Conservation (phyloP, 35 echinoderm and acorn worm species). For the Strongylocentrotus purpuratus region DNA sequence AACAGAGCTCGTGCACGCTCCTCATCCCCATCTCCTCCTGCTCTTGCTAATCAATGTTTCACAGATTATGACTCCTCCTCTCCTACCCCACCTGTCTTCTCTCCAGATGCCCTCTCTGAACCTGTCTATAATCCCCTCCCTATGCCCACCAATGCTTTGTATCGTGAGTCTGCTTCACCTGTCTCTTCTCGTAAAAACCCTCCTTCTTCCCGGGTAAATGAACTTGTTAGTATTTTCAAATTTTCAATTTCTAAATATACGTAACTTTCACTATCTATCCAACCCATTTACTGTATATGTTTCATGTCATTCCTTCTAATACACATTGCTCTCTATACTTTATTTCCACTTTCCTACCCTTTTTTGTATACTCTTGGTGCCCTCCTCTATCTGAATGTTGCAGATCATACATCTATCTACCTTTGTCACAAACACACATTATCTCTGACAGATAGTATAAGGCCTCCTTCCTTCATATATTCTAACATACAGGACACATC, state of each 20-base stretch:
- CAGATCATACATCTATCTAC: not conserved
- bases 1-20: conserved; percentile 32
- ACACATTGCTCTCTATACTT: not conserved
- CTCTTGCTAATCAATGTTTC: not conserved
- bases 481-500: too few relatives aligned
- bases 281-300: not conserved
- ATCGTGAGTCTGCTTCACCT: conserved; percentile 30
- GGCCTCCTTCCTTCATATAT: not conserved
- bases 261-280: not conserved
- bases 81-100: conserved; percentile 35
- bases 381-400: not conserved
- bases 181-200: conserved; percentile 21
- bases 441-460: not conserved
- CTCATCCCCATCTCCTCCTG: conserved; percentile 1
- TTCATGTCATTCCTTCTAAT: not conserved
- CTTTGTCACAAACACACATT: not conserved
- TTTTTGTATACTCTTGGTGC: not conserved
- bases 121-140: conserved; percentile 35
- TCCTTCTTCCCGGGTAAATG: not conserved
- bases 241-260: not conserved
- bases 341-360: not conserved
- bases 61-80: not conserved
- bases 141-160: conserved; percentile 45
- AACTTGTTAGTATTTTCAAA: conserved; percentile 17
- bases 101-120: not conserved